Percentiles rank a stretch among this genome's conserved stretches.
Evolutionary conservation across 2,888 invertebrate genomes (phyloP).

Genomic region (Osedax fenrisi): DNA sequence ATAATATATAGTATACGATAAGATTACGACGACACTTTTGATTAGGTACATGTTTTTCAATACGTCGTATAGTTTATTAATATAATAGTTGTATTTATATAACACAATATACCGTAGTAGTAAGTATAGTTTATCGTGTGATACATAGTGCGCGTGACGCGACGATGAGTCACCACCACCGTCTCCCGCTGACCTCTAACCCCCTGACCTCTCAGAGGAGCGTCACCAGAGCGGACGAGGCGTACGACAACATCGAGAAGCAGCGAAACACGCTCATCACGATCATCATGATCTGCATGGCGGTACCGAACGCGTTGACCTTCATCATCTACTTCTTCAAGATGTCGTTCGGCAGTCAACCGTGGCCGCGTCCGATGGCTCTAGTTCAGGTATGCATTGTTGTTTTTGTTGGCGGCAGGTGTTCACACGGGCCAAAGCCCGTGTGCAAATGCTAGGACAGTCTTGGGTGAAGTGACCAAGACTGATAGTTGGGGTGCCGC

Average conservation of each 20-base stretch:
- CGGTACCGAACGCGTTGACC: conserved; percentile 76
- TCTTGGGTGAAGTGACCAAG: no score
- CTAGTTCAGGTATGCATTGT: conserved; percentile 39
- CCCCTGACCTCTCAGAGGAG: conserved; percentile 26
- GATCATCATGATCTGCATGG: conserved; percentile 73
- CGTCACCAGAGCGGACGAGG: conserved; percentile 28
- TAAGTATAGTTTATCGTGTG: conserved; percentile 14
- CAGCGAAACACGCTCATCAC: conserved; percentile 63
- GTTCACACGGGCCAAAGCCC: no score
- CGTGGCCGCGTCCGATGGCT: conserved; percentile 37
- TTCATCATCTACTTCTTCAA: conserved; percentile 55
- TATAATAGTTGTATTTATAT: no score
- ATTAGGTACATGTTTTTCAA: no score
- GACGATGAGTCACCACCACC: conserved; percentile 21
- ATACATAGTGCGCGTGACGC: conserved; percentile 32
- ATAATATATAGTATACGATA: no score
- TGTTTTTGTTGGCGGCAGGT: neutral
- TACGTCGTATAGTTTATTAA: no score
- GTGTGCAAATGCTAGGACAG: no score
- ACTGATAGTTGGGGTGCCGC: no score
- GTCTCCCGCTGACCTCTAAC: conserved; percentile 24
- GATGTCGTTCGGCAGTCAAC: conserved; percentile 40
- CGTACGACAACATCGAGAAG: neutral
- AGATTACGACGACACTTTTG: no score
- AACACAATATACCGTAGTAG: no score